A percentile compares a stretch with the other conserved stretches of the same genome.
Conservation (phyloP, 37 sponge, comb jelly and placozoan genomes). For the Geodia barretti region DNA sequence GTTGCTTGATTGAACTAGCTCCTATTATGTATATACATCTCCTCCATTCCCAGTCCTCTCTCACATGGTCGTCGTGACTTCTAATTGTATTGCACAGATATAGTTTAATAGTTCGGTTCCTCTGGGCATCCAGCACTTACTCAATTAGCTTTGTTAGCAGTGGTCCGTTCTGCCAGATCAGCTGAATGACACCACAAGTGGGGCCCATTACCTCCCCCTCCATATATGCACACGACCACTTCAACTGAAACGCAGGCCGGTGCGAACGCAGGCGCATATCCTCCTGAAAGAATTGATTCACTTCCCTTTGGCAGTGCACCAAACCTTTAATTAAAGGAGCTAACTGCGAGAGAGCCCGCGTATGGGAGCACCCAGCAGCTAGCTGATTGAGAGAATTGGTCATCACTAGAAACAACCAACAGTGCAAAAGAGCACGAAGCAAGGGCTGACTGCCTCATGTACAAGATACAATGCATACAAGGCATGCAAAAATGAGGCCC, state of each 20-base stretch:
- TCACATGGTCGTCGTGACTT: too few species aligned
- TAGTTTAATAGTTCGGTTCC: neutral
- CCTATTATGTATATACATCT: neutral
- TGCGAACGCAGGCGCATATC: too few species aligned
- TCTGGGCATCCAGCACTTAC: neutral
- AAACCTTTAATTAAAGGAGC: too few species aligned
- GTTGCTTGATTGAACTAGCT: neutral
- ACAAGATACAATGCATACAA: too few species aligned
- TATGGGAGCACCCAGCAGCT: too few species aligned
- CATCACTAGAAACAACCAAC: neutral
- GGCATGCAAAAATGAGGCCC: too few species aligned
- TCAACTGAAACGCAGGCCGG: neutral
- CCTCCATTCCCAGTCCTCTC: neutral
- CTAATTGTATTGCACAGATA: neutral
- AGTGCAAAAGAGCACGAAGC: neutral
- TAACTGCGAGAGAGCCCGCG: too few species aligned
- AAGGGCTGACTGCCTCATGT: slow-evolving; percentile 15
- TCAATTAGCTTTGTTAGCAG: neutral
- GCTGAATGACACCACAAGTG: neutral
- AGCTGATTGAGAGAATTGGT: too few species aligned
- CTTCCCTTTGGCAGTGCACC: too few species aligned
- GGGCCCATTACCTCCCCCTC: neutral
- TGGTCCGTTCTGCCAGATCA: neutral
- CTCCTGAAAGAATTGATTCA: too few species aligned
- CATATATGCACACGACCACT: neutral